phyloP scores from a whole-genome alignment of 2,888 invertebrate genomes.

The Aleiodes leptofemur region DNA sequence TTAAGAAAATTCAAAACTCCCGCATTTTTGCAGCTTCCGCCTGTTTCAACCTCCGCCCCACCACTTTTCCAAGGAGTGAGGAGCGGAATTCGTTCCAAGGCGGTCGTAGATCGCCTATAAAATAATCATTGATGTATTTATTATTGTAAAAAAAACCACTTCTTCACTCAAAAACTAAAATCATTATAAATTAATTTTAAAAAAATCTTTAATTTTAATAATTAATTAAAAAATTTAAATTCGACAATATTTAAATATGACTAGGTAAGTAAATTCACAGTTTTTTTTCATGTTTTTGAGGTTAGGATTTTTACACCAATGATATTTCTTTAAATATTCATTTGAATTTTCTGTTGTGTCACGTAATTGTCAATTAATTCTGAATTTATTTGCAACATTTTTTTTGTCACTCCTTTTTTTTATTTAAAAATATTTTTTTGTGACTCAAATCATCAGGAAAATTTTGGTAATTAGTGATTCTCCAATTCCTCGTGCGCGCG shows the following conservation, averaged over 20 bases:
- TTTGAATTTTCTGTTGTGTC: conserved; percentile 5
- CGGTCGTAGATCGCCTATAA: conserved; percentile 45
- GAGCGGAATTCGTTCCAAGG: conserved; percentile 27
- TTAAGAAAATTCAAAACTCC: too few species aligned
- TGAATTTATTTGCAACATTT: too few species aligned
- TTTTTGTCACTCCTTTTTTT: too few species aligned
- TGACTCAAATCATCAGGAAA: too few species aligned
- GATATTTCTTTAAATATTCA: not conserved
- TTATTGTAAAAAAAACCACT: conserved; percentile 40
- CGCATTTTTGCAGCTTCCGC: too few species aligned
- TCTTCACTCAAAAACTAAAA: not conserved
- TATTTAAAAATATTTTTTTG: too few species aligned
- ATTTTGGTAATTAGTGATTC: too few species aligned
- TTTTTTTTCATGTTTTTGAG: conserved; percentile 28
- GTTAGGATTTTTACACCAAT: conserved; percentile 32
- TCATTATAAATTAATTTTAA: conserved; percentile 9
- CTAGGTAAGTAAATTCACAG: conserved; percentile 50
- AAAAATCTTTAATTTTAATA: conserved; percentile 19
- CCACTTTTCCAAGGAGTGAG: too few species aligned
- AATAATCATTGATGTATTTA: conserved; percentile 42
- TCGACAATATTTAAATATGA: conserved; percentile 50
- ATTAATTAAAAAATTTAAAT: conserved; percentile 29
- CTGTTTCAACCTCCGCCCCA: too few species aligned
- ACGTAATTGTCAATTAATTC: not conserved
- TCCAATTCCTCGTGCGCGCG: not conserved